phyloP scores from a whole-genome alignment of 1,140 invertebrate species.

The Eumaeus atala region DNA sequence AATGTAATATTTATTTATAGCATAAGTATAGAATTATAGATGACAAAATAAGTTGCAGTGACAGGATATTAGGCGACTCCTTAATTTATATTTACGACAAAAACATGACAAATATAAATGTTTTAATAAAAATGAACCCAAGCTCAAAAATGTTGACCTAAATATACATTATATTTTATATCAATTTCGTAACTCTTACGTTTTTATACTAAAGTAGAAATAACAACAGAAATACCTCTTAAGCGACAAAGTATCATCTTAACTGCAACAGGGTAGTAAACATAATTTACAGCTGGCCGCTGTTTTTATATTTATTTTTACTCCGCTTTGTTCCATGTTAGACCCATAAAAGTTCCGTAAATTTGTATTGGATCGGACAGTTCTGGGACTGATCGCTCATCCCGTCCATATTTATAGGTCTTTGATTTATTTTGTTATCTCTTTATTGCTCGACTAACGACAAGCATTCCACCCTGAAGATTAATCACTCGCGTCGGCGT shows the following conservation, averaged over 20 bases:
- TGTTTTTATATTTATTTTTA: constrained; percentile 67
- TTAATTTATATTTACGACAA: no score
- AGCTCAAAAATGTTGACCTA: background rate
- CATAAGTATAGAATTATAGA: no score
- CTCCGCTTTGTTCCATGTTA: constrained; percentile 44
- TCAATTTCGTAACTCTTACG: constrained; percentile 1
- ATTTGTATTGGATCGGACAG: constrained; percentile 53
- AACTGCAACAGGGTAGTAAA: constrained; percentile 57
- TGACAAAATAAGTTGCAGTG: no score
- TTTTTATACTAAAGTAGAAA: constrained; percentile 22
- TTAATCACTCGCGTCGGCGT: constrained; percentile 66
- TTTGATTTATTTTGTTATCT: constrained; percentile 74
- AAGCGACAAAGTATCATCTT: constrained; percentile 46
- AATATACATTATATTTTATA: constrained; percentile 1
- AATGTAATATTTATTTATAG: no score
- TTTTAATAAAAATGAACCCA: background rate
- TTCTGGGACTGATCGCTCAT: constrained; percentile 64
- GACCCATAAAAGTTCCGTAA: constrained; percentile 65
- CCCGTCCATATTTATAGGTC: constrained; percentile 57
- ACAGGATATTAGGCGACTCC: no score
- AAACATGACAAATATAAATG: no score
- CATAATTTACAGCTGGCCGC: constrained; percentile 53
- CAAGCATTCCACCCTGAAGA: constrained; percentile 65
- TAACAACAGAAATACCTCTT: constrained; percentile 29
- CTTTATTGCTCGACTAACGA: constrained; percentile 69